phyloP scores from a whole-genome alignment of 2,888 invertebrate genomes.

The Drosophila paranaensis region DNA sequence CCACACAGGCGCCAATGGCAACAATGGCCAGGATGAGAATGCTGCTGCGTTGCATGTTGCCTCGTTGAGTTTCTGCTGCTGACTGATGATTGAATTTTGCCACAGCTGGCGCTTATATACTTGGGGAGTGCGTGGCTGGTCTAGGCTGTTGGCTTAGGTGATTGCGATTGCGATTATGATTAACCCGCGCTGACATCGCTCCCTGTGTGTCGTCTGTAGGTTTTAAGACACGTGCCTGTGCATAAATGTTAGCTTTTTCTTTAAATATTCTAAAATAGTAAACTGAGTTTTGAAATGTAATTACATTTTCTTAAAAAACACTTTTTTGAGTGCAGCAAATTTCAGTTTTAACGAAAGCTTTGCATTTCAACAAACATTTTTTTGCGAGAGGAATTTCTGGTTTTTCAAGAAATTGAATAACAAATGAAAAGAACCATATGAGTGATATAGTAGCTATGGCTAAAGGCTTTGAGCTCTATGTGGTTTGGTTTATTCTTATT shows the following conservation, averaged over 20 bases:
- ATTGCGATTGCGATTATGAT: conserved; percentile 41
- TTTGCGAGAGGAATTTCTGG: conserved; percentile 38
- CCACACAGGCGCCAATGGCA: conserved; percentile 48
- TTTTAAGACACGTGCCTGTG: neutral
- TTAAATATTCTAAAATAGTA: neutral
- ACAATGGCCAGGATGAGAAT: conserved; percentile 55
- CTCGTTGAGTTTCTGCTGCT: conserved; percentile 13
- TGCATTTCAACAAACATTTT: conserved; percentile 11
- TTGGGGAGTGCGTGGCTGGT: conserved; percentile 26
- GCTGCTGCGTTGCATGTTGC: conserved; percentile 59
- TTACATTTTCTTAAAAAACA: neutral
- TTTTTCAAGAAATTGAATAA: conserved; percentile 23
- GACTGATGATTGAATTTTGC: conserved; percentile 44
- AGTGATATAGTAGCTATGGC: neutral
- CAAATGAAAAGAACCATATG: conserved; percentile 1
- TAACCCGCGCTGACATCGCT: conserved; percentile 29
- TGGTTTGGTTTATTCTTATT: neutral
- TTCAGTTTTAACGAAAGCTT: neutral
- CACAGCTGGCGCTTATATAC: conserved; percentile 47
- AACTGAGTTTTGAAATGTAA: no score
- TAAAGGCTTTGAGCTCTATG: neutral
- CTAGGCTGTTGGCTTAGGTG: neutral
- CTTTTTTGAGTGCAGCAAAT: neutral
- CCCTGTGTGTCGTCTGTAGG: neutral
- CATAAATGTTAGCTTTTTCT: neutral